A percentile compares a stretch with the other conserved stretches of the same genome.
Evolutionary conservation across 2,888 invertebrate genomes (phyloP).

Genomic region (Apeira syringaria): DNA sequence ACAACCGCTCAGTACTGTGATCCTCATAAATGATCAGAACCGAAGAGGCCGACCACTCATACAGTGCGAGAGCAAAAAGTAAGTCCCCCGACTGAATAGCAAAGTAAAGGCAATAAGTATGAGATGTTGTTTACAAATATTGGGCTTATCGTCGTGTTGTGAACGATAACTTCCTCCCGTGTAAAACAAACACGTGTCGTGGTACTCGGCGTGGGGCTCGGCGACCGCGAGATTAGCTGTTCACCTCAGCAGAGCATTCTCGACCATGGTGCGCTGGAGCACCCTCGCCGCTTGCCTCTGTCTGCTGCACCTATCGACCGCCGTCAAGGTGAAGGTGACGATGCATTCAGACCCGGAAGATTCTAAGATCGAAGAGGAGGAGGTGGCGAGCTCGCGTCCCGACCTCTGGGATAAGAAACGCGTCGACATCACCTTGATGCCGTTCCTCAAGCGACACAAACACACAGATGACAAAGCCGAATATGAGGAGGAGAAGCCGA

Average conservation of each 20-base stretch:
- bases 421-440: constrained; percentile 46
- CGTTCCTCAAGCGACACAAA: constrained; percentile 54
- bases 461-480: constrained; percentile 41
- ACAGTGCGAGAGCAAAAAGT: no score
- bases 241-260: constrained; percentile 15
- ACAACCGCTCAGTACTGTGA: no score
- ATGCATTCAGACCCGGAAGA: constrained; percentile 71
- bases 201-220: no score
- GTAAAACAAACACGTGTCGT: constrained; percentile 2
- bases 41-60: no score
- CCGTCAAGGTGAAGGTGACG: constrained; percentile 71
- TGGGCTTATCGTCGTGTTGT: constrained; percentile 19
- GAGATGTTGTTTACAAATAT: constrained; percentile 19
- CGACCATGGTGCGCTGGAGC: constrained; percentile 45
- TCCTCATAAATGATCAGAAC: no score
- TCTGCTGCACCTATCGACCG: constrained; percentile 44
- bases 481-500: constrained; percentile 52
- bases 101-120: background rate
- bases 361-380: constrained; percentile 61
- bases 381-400: constrained; percentile 31
- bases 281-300: constrained; percentile 35
- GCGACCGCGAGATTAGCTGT: no score
- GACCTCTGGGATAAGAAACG: constrained; percentile 49
- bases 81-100: no score
- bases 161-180: constrained; percentile 12